Evolutionary conservation across 2,797 vertebrate genomes (phyloP), one percentile per base, ranked within the genome.

Genomic region (Otolemur crassicaudatus): DNA sequence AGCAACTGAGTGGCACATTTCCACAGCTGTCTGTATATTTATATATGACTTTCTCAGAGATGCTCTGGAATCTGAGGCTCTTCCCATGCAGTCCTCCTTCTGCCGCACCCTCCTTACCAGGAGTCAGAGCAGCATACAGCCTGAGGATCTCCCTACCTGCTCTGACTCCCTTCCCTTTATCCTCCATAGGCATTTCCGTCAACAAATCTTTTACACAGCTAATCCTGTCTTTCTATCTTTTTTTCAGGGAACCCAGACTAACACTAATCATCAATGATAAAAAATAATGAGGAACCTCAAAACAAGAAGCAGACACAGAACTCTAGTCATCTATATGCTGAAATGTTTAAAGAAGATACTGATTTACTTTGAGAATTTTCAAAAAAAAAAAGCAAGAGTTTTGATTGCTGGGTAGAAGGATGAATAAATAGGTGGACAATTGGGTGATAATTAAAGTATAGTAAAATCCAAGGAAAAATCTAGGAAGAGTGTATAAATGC

Each of bases 241-340:
- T 43, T 77, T n/a, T 70, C 92, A 75, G 34, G 84, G 27, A 29
- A 69, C 5, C 3, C 27, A 60, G 56, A 69, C 19, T 70, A 43
- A 95, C 23, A 40, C 4, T 87, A 91, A 25, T 61, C 46, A 12
- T 88, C n/a, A 75, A 49, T 76, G 34, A 86, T 53, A 70, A 70
- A 75, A 43, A 49, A 79, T 49, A 94, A 85, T 23, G 14, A 14
- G 2, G 7, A 40, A 87, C 53, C 49, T 67, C 6, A 85, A 92
- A 80, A 58, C 7, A 93, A 80, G 53, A 75, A 63, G 73, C 11
- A 87, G 83, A 84, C 63, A 76, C 3, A 94, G 65, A 96, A 67
- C 20, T 69, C 27, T 76, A 84, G 29, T 34, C 76, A 85, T 63
- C 76, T 17, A 31, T 34, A 80, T 34, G 49, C 40, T 84, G 46